These are phyloP conservation scores for Anoura caudifer DNA, from an alignment of 2,113 vertebrate species.

Conservation along the genomic window DNA sequence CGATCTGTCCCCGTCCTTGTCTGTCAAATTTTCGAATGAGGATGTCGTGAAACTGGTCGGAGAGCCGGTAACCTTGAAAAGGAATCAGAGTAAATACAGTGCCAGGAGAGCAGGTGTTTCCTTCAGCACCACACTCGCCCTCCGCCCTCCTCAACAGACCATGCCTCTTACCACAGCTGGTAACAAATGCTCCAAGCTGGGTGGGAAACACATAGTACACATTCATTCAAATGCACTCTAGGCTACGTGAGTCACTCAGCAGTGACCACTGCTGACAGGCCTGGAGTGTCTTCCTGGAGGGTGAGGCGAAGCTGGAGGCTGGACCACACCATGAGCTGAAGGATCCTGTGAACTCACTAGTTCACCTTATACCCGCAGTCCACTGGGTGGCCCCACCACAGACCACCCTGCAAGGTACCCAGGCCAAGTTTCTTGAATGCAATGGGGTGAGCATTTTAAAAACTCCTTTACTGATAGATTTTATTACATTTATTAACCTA, in stretches of 20 bases:
- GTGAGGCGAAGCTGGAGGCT: background rate
- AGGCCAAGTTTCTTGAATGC: background rate
- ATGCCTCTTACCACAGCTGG: background rate
- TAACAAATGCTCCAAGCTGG: background rate
- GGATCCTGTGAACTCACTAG: background rate
- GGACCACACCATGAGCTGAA: background rate
- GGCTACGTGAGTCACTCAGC: background rate
- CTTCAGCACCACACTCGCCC: background rate
- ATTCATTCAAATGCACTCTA: background rate
- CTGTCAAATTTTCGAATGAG: constrained; percentile 98
- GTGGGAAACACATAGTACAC: background rate
- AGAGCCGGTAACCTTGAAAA: constrained; percentile 92
- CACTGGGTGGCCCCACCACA: background rate
- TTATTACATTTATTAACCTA: background rate
- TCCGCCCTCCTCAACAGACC: background rate
- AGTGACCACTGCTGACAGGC: background rate
- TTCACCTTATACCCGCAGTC: background rate
- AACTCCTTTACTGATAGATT: background rate
- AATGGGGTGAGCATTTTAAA: background rate
- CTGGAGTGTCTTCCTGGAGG: background rate
- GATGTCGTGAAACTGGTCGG: constrained; percentile 95
- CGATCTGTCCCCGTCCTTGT: constrained; percentile 95
- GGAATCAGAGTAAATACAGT: background rate
- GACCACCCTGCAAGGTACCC: background rate
- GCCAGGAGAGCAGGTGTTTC: background rate